Evolutionary conservation across 1,140 invertebrate genomes (phyloP), one percentile per base, ranked within the genome.

Genomic region (Phocides pigmalion): DNA sequence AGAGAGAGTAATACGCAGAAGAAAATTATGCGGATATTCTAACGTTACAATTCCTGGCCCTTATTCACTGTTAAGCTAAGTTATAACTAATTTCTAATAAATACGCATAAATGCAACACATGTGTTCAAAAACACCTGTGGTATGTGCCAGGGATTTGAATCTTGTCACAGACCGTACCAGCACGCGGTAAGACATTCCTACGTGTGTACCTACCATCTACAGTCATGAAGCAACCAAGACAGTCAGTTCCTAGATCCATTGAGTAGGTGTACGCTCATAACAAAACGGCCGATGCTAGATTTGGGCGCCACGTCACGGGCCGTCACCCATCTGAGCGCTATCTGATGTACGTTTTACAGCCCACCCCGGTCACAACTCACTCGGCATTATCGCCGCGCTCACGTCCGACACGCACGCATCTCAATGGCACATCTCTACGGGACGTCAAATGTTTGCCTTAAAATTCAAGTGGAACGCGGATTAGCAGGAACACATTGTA

Each of bases 281-380:
- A 41, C 37, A 17, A 12, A 16, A 12, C n/a, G 14, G 28, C 11
- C 25, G 46, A 53, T 59, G 44, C 54, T 47, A 70, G 49, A 64
- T 70, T 76, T 73, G 68, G 73, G 76, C 68, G 66, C 65, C 63
- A 68, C 54, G 64, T 72, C 64, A 79, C 58, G 66, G 70, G 61
- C 67, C 64, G 73, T 74, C 79, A 81, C 81, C 74, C 74, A 79
- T 79, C 67, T 66, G 46, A 51, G 37, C 35, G 59, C 53, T 82
- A 84, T 84, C 81, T 76, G 83, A 86, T 84, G 72, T 74, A 82
- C 81, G 81, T 76, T 78, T 79, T 76, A 79, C 73, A 66, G 70
- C 72, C 73, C 72, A 70, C 70, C 71, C 61, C 67, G 62, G 74
- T 49, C 76, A 81, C 79, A 81, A 80, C 64, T 81, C 77, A 80